These are phyloP conservation scores for Amphiura filiformis DNA, from an alignment of 35 echinoderm and acorn worm species.

Conservation along the genomic window DNA sequence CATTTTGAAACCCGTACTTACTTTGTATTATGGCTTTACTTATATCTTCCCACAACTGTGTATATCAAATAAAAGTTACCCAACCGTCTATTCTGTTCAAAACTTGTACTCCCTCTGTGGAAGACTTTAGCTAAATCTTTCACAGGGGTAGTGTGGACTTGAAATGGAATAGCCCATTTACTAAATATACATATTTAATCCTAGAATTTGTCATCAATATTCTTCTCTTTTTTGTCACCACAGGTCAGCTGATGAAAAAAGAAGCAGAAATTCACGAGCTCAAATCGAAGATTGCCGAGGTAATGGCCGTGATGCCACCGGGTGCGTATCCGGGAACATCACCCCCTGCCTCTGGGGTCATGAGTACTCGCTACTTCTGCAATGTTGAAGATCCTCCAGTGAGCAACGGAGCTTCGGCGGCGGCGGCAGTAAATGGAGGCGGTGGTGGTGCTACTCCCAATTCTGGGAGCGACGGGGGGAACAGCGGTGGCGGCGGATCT, in stretches of 20 bases:
- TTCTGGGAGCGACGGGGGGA: constrained; percentile 16
- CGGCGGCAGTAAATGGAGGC: not conserved
- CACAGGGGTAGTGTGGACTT: no score
- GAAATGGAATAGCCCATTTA: no score
- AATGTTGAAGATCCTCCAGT: constrained; percentile 29
- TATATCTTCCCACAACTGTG: no score
- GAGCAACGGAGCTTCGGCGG: not conserved
- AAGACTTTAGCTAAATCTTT: no score
- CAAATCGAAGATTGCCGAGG: constrained; percentile 89
- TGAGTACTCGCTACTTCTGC: constrained; percentile 45
- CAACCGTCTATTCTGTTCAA: no score
- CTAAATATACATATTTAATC: no score
- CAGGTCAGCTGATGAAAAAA: constrained; percentile 90
- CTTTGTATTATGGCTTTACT: no score
- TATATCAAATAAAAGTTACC: no score
- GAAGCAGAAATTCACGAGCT: constrained; percentile 85
- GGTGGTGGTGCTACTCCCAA: constrained; percentile 23
- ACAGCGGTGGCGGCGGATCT: not conserved
- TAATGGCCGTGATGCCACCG: constrained; percentile 95
- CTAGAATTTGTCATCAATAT: no score
- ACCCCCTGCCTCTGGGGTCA: constrained; percentile 17
- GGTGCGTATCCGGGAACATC: constrained; percentile 38
- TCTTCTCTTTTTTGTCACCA: constrained; percentile 37
- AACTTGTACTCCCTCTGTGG: no score
- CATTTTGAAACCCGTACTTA: no score